Evolutionary conservation across 2,888 invertebrate genomes (phyloP).

Genomic region (Muscina levida): DNA sequence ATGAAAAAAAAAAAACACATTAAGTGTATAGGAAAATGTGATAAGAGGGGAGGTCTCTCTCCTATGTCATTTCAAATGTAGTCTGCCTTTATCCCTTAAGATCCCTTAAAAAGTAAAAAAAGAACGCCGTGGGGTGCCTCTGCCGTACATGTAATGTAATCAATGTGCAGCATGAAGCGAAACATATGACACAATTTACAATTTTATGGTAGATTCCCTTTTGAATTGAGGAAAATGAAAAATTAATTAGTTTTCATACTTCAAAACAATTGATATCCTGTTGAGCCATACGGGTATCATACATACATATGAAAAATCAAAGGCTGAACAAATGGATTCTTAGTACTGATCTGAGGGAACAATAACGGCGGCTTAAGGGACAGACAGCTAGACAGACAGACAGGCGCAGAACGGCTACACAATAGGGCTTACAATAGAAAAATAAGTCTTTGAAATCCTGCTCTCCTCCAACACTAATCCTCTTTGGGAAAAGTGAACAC

Average conservation of each 20-base stretch:
- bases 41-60: constrained; percentile 36
- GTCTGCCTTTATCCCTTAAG: not conserved
- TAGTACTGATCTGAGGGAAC: too few relatives aligned
- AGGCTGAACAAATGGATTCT: constrained; percentile 16
- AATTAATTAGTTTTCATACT: constrained; percentile 43
- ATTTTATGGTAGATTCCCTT: not conserved
- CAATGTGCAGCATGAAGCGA: not conserved
- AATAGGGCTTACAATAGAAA: not conserved
- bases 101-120: constrained; percentile 18
- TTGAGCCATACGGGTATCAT: not conserved
- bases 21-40: constrained; percentile 32
- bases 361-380: constrained; percentile 2
- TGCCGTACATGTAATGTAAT: not conserved
- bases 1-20: constrained; percentile 29
- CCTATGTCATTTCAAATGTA: not conserved
- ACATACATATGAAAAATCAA: constrained; percentile 15
- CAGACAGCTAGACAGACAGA: constrained; percentile 3
- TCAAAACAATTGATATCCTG: constrained; percentile 45
- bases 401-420: not conserved
- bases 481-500: not conserved
- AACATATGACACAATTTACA: constrained; percentile 31
- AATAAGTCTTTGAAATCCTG: constrained; percentile 2
- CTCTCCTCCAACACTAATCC: constrained; percentile 27
- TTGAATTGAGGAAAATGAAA: constrained; percentile 23
- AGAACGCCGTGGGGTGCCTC: constrained; percentile 41